Percentiles rank a stretch among this genome's conserved stretches.
Conservation (phyloP, 2,113 vertebrate species). For the Embiotoca jacksoni region DNA sequence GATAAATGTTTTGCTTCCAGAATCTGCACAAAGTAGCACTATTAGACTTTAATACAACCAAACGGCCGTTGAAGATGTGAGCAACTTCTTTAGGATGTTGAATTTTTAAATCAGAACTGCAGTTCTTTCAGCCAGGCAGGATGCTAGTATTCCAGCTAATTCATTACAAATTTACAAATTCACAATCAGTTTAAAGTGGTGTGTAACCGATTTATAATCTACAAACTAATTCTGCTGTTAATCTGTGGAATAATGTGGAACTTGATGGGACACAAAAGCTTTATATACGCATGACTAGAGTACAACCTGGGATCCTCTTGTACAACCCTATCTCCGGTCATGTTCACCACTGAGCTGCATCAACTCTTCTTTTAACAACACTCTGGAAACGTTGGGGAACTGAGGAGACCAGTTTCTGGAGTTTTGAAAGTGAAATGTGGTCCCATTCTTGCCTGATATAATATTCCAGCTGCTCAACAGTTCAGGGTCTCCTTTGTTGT, state of each 20-base stretch:
- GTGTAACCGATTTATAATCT: background rate
- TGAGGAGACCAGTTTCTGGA: no score
- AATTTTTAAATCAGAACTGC: background rate
- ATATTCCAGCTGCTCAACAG: no score
- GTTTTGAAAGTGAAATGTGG: no score
- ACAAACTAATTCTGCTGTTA: background rate
- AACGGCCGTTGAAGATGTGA: background rate
- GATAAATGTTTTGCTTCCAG: background rate
- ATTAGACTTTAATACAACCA: background rate
- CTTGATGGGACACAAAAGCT: background rate
- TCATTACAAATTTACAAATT: conserved; percentile 1
- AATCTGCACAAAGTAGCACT: background rate
- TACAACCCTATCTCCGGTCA: no score
- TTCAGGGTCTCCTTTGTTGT: no score
- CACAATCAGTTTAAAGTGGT: background rate
- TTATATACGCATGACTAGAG: no score
- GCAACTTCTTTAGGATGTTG: background rate
- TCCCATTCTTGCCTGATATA: no score
- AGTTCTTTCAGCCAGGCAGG: background rate
- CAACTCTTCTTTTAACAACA: no score
- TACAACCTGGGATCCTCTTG: no score
- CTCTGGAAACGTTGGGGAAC: no score
- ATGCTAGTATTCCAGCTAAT: background rate
- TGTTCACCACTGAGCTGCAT: no score
- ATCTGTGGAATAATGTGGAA: background rate